Percentiles rank a stretch among this genome's conserved stretches.
Evolutionary conservation across 35 echinoderm and acorn worm genomes (phyloP).

Genomic region (Heliocidaris erythrogramma): DNA sequence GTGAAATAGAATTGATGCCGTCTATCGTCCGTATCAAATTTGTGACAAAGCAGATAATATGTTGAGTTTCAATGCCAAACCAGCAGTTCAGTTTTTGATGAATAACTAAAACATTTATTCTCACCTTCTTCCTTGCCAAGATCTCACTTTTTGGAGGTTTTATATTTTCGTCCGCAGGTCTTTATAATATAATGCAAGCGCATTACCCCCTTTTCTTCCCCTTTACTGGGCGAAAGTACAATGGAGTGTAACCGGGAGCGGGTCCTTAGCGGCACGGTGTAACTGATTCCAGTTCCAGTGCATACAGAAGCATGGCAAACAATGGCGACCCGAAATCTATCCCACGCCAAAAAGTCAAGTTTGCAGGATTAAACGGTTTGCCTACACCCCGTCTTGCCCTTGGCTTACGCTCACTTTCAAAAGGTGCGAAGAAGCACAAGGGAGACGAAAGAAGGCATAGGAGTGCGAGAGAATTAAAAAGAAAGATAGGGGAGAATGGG

Average conservation of each 20-base stretch:
- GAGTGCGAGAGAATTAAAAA: neutral
- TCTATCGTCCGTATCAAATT: neutral
- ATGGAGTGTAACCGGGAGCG: conserved; percentile 27
- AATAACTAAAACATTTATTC: neutral
- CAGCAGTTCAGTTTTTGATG: neutral
- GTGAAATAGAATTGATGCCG: neutral
- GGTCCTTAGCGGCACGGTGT: conserved; percentile 30
- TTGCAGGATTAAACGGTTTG: conserved; percentile 53
- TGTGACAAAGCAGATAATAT: neutral
- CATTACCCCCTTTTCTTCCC: neutral
- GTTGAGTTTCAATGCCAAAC: neutral
- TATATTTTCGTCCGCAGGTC: neutral
- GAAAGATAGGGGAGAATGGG: neutral
- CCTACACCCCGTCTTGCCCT: conserved; percentile 48
- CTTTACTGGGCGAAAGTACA: neutral
- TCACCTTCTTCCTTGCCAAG: neutral
- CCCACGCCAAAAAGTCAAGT: conserved; percentile 50
- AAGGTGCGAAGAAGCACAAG: neutral
- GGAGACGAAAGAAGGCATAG: neutral
- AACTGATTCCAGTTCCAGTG: conserved; percentile 37
- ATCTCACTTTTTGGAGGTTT: neutral
- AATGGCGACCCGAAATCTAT: conserved; percentile 33
- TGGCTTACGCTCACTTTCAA: conserved; percentile 30
- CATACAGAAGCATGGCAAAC: conserved; percentile 30
- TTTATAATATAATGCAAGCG: neutral